A percentile compares a stretch with the other conserved stretches of the same genome.
Evolutionary conservation across 2,113 vertebrate genomes (phyloP).

Genomic region (Mola mola): DNA sequence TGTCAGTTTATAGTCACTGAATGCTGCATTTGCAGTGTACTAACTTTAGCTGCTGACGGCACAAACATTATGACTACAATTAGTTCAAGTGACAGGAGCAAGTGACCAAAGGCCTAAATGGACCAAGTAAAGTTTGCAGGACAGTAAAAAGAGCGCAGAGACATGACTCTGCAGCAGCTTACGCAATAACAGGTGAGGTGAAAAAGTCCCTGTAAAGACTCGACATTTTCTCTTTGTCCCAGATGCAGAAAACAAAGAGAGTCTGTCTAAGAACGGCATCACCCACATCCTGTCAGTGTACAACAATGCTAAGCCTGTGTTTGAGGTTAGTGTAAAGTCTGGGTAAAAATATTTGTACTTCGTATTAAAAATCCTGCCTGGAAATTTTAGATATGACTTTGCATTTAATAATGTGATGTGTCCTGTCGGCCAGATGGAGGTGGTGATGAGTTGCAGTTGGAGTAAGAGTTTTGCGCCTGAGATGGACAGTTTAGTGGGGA

Average conservation of each 20-base stretch:
- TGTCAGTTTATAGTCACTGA: slow-evolving; percentile 5
- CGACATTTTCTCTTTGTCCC: slow-evolving; percentile 21
- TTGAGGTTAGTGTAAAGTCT: slow-evolving; percentile 78
- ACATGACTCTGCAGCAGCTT: background rate
- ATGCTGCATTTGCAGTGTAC: slow-evolving; percentile 31
- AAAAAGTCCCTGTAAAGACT: background rate
- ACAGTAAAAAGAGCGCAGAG: background rate
- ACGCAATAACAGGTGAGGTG: background rate
- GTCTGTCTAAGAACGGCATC: slow-evolving; percentile 82
- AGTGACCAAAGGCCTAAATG: slow-evolving; percentile 13
- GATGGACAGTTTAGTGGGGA: background rate
- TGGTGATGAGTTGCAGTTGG: slow-evolving; percentile 45
- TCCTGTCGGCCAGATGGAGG: slow-evolving; percentile 69
- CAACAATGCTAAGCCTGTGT: slow-evolving; percentile 83
- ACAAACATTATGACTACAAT: slow-evolving; percentile 52
- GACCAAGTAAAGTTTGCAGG: slow-evolving; percentile 7
- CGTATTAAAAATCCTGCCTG: slow-evolving; percentile 16
- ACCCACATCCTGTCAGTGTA: slow-evolving; percentile 90
- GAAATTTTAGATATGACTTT: background rate
- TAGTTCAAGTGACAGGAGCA: slow-evolving; percentile 52
- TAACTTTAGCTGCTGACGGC: slow-evolving; percentile 64
- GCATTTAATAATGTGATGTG: slow-evolving; percentile 34
- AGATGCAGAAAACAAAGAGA: slow-evolving; percentile 88
- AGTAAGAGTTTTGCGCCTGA: background rate
- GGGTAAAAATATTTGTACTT: slow-evolving; percentile 14